Base-by-base conservation (phyloP, 2,888 invertebrate species). In the Brenthis daphne region DNA sequence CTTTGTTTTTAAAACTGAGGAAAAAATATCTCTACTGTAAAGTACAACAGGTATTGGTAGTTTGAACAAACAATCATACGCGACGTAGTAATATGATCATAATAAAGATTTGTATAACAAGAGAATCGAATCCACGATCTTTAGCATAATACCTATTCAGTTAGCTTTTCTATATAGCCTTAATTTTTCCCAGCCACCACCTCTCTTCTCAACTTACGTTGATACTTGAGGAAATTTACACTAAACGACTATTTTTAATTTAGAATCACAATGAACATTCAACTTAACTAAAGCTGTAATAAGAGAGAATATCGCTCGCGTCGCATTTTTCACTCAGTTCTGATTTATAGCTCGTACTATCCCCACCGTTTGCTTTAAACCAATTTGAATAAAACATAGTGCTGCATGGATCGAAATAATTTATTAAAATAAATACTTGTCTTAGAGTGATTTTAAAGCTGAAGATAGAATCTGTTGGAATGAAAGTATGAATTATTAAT, bases 301-400 rank as follows among this genome's bases (percentile, higher is more conserved):
- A 73, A 69, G 64, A 64, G 54, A 55, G 47, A 72, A 70, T 57
- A 67, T 50, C 11, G 56, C 33, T 29, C 47, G 20, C 61, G 54
- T 60, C 29, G 29, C 63, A 58, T 64, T 67, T 73, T 67, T 65
- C 63, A 56, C 65, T 60, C 57, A 57, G 60, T 64, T 69, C 79
- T 82, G 84, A 86, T 85, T 85, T 83, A 83, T 82, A 85, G 82
- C 82, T 82, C 76, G 80, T 77, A 80, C 77, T 82, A 85, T 85
- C 82, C 83, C 69, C 70, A 79, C 77, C 80, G 82, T 86, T 85
- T 84, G 83, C 82, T 82, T 85, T 82, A 77, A 80, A 79, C 76
- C 81, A 82, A 83, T 86, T 84, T 84, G 79, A 85, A 84, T 84
- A 80, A 81, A 85, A 82, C 61, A 67, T 64, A 60, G 65, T 48